These are phyloP conservation scores for Coregonus clupeaformis DNA, from an alignment of 2,113 vertebrate species.

Conservation along the genomic window DNA sequence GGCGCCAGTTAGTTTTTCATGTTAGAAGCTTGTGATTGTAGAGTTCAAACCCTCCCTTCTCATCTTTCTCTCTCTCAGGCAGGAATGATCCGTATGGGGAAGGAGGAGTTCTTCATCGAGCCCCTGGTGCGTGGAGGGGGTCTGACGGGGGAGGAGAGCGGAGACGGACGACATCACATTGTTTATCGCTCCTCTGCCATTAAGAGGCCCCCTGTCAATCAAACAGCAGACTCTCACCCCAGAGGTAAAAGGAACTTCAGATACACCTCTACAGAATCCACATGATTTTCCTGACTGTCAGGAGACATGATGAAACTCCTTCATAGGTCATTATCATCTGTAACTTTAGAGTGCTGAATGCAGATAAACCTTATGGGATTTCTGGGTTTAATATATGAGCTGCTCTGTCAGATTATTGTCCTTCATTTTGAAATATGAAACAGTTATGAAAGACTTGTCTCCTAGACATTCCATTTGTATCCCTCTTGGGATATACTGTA, in stretches of 20 bases:
- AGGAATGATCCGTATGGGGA: slow-evolving; percentile 84
- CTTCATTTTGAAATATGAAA: no score
- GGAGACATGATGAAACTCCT: neutral
- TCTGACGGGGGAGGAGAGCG: slow-evolving; percentile 63
- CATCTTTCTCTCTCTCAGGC: slow-evolving; percentile 66
- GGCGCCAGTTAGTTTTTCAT: no score
- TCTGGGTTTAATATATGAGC: no score
- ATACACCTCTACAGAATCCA: neutral
- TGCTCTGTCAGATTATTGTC: no score
- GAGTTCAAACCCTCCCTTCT: neutral
- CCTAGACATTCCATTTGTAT: no score
- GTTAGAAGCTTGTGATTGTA: no score
- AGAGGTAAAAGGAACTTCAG: slow-evolving; percentile 70
- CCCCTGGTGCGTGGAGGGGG: slow-evolving; percentile 74
- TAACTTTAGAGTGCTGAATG: neutral
- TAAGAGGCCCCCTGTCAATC: slow-evolving; percentile 49
- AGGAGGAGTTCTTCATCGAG: slow-evolving; percentile 90
- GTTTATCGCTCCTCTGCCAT: slow-evolving; percentile 81
- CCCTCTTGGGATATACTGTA: no score
- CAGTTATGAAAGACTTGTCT: no score
- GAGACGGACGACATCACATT: slow-evolving; percentile 75
- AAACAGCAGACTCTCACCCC: slow-evolving; percentile 46
- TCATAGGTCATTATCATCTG: slow-evolving; percentile 1
- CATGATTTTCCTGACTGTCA: neutral
- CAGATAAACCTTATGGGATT: no score